A percentile compares a stretch with the other conserved stretches of the same genome.
These are phyloP conservation scores for Protomyctophum bolini DNA, from an alignment of 2,113 vertebrate species.

Conservation along the genomic window DNA sequence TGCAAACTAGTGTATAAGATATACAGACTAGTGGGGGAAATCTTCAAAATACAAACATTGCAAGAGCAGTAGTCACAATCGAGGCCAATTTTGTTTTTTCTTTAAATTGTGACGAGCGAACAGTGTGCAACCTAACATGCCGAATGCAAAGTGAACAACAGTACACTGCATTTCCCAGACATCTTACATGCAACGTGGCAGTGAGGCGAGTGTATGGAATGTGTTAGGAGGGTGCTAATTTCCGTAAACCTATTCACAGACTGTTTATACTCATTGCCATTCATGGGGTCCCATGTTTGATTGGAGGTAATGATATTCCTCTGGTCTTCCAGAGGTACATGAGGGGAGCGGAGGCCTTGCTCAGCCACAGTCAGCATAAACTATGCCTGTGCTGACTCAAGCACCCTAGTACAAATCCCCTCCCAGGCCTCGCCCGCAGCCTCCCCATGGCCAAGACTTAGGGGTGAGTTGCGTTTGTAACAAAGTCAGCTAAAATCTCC, in stretches of 20 bases:
- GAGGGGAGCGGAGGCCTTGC: conserved; percentile 36
- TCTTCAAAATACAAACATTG: conserved; percentile 18
- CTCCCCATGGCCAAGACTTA: conserved; percentile 39
- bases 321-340: conserved; percentile 36
- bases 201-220: conserved; percentile 8
- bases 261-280: conserved; percentile 63
- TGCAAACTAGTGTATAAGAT: conserved; percentile 27
- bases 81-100: conserved; percentile 16
- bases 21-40: background rate
- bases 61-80: conserved; percentile 2
- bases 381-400: conserved; percentile 63
- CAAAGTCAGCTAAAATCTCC: conserved; percentile 58
- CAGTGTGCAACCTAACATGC: conserved; percentile 24
- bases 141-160: conserved; percentile 29
- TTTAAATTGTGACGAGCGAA: conserved; percentile 52
- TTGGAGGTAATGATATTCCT: conserved; percentile 66
- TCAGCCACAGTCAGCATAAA: conserved; percentile 70
- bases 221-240: conserved; percentile 52
- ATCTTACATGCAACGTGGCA: background rate
- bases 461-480: conserved; percentile 31
- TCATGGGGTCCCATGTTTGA: conserved; percentile 55
- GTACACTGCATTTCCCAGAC: background rate
- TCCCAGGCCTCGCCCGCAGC: conserved; percentile 26
- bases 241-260: conserved; percentile 36
- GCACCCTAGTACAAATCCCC: conserved; percentile 37